These are phyloP conservation scores for Operophtera brumata DNA, from an alignment of 2,888 invertebrate species.

Conservation along the genomic window DNA sequence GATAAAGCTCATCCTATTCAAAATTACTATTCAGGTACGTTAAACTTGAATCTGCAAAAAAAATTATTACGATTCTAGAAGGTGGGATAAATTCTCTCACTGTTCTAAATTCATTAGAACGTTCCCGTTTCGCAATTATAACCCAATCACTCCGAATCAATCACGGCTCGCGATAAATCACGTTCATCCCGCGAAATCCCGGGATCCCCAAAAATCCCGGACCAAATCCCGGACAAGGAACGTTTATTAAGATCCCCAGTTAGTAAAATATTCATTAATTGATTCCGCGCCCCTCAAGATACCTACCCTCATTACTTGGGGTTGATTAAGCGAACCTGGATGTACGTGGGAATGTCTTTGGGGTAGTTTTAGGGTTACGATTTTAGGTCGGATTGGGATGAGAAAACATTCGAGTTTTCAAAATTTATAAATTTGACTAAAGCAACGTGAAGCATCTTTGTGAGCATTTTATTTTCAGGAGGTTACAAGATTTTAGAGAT, in stretches of 20 bases:
- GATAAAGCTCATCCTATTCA: no score
- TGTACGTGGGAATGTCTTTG: slow-evolving; percentile 54
- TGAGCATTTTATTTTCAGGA: no score
- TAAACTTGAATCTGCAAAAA: no score
- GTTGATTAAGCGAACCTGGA: slow-evolving; percentile 76
- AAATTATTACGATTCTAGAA: no score
- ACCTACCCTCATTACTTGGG: slow-evolving; percentile 73
- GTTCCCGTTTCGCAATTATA: slow-evolving; percentile 41
- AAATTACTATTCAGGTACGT: no score
- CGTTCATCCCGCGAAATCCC: slow-evolving; percentile 45
- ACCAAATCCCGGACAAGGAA: slow-evolving; percentile 70
- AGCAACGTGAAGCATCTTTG: no score
- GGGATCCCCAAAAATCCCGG: slow-evolving; percentile 70
- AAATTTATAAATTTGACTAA: no score
- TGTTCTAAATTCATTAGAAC: no score
- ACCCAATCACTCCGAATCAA: slow-evolving; percentile 62
- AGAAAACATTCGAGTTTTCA: background rate
- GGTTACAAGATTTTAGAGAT: no score
- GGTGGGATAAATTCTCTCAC: no score
- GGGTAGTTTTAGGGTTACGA: slow-evolving; percentile 38
- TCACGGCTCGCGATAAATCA: slow-evolving; percentile 65
- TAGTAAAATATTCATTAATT: slow-evolving; percentile 78
- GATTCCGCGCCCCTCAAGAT: slow-evolving; percentile 69
- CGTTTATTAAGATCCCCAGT: slow-evolving; percentile 74
- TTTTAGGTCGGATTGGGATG: slow-evolving; percentile 7